These are phyloP conservation scores for Pangasianodon gigas DNA, from an alignment of 2,113 vertebrate species.

Conservation along the genomic window DNA sequence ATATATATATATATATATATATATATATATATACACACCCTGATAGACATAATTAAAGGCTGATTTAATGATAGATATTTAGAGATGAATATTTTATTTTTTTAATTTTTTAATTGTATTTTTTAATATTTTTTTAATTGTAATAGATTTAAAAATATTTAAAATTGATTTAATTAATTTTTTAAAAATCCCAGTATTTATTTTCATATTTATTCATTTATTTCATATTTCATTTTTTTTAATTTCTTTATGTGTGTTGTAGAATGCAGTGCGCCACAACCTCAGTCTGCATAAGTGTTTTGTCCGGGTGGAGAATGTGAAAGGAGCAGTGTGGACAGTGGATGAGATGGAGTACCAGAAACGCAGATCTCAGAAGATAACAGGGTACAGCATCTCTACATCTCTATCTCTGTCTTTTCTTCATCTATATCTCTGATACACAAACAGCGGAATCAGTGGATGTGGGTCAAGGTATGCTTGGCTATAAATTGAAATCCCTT, in stretches of 20 bases:
- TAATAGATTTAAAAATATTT: not conserved
- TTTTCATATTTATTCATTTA: not conserved
- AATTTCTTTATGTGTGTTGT: slow-evolving; percentile 49
- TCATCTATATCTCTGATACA: not conserved
- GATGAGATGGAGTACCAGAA: slow-evolving; percentile 99
- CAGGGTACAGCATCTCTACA: slow-evolving; percentile 79
- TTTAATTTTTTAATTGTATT: not conserved
- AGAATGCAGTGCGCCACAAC: slow-evolving; percentile 99
- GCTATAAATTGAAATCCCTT: not conserved
- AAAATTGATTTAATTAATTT: not conserved
- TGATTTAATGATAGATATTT: not conserved
- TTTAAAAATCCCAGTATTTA: not conserved
- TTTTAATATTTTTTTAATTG: not conserved
- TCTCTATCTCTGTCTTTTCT: not conserved
- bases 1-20: not conserved
- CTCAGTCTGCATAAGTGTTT: slow-evolving; percentile 99
- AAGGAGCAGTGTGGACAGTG: slow-evolving; percentile 99
- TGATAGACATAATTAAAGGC: not conserved
- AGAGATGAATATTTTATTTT: not conserved
- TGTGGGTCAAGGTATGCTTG: not conserved
- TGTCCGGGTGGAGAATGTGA: slow-evolving; percentile 99
- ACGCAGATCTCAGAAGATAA: slow-evolving; percentile 99
- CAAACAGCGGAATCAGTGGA: not conserved
- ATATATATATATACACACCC: not conserved
- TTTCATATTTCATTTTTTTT: not conserved